Evolutionary conservation across 1,140 invertebrate genomes (phyloP).

Genomic region (Drosophila aff.): DNA sequence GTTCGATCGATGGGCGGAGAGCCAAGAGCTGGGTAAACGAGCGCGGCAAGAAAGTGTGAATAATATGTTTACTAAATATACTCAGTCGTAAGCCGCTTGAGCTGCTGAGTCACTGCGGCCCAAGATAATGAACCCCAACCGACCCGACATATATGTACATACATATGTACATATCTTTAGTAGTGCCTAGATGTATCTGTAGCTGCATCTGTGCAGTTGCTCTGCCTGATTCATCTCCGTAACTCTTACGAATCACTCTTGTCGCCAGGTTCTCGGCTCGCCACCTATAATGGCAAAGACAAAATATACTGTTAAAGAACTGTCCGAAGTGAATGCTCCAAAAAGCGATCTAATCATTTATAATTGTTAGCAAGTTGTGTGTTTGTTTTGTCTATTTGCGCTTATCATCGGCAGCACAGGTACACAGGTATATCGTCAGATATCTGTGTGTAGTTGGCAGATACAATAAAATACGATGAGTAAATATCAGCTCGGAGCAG

Average conservation of each 20-base stretch:
- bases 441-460: conserved; percentile 53
- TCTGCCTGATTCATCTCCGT: conserved; percentile 5
- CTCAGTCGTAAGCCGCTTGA: conserved; percentile 10
- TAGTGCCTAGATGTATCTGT: neutral
- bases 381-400: conserved; percentile 80
- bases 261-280: conserved; percentile 5
- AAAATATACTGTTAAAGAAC: conserved; percentile 76
- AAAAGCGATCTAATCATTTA: conserved; percentile 84
- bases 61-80: conserved; percentile 55
- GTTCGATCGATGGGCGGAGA: neutral
- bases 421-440: conserved; percentile 38
- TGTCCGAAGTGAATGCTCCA: conserved; percentile 76
- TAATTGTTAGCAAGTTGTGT: conserved; percentile 80
- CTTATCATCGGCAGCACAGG: conserved; percentile 76
- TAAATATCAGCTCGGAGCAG: neutral
- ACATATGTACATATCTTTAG: neutral
- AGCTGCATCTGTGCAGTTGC: conserved; percentile 18
- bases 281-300: conserved; percentile 28
- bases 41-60: conserved; percentile 61
- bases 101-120: conserved; percentile 54
- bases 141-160: neutral
- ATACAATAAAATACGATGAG: conserved; percentile 24
- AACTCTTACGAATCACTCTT: conserved; percentile 1
- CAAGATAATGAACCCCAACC: conserved; percentile 54
- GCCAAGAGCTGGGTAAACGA: conserved; percentile 1